Conservation (phyloP, 2,797 vertebrate genomes). For the Nannoperca australis region DNA sequence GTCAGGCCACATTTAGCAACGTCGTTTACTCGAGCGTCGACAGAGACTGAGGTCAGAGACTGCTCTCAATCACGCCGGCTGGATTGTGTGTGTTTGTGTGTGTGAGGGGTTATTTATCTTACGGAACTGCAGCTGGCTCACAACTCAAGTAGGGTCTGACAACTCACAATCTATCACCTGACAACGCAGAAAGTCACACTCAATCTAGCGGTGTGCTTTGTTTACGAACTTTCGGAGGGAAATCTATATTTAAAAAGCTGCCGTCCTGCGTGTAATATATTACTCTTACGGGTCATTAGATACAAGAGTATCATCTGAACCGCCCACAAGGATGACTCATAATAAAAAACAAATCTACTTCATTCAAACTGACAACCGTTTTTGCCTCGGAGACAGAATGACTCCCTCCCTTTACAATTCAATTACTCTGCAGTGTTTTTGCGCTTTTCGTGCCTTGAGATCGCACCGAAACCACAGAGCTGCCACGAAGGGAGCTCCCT, state of each 20-base stretch:
- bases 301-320: conserved; percentile 23
- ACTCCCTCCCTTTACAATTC: conserved; percentile 56
- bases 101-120: not conserved
- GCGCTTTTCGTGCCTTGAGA: conserved; percentile 61
- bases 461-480: conserved; percentile 54
- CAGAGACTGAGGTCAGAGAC: conserved; percentile 16
- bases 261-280: not conserved
- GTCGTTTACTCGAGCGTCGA: not conserved
- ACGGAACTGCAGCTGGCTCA: not conserved
- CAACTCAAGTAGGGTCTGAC: conserved; percentile 1
- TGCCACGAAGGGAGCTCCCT: conserved; percentile 50
- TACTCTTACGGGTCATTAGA: conserved; percentile 12
- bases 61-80: conserved; percentile 1
- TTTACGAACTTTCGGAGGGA: not conserved
- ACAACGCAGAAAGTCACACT: conserved; percentile 18
- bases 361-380: conserved; percentile 25
- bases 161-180: conserved; percentile 5
- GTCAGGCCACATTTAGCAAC: not conserved
- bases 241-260: conserved; percentile 27
- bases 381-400: conserved; percentile 20
- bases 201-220: not conserved
- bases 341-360: not conserved
- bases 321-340: conserved; percentile 38
- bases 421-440: conserved; percentile 67
- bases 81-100: not conserved